Percentiles rank a stretch among this genome's conserved stretches.
These are phyloP conservation scores for Clupea harengus DNA, from an alignment of 2,113 vertebrate species.

Conservation along the genomic window DNA sequence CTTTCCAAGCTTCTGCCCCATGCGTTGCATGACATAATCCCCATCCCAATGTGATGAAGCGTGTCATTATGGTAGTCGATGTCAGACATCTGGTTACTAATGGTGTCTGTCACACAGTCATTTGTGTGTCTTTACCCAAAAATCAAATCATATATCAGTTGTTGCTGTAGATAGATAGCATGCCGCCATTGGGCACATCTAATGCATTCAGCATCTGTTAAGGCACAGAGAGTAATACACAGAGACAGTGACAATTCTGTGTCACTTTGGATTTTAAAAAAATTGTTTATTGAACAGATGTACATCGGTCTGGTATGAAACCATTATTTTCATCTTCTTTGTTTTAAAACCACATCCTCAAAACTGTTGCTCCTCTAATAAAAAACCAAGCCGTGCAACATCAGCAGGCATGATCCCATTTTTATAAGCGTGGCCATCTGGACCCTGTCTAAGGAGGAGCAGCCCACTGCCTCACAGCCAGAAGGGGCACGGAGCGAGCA, in stretches of 20 bases:
- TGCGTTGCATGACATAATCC: neutral
- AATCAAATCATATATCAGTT: neutral
- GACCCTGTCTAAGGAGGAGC: neutral
- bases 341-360: slow-evolving; percentile 6
- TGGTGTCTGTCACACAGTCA: neutral
- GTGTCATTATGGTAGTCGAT: neutral
- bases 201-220: neutral
- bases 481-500: neutral
- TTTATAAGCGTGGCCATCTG: slow-evolving; percentile 10
- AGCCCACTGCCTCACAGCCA: neutral
- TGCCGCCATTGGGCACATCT: too few relatives aligned
- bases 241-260: neutral
- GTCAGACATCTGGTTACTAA: neutral
- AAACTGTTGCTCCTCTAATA: neutral
- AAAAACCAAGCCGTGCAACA: neutral
- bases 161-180: too few relatives aligned
- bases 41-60: neutral
- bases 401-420: neutral
- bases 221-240: neutral
- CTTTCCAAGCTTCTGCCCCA: neutral
- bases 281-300: neutral
- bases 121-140: neutral
- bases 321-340: neutral
- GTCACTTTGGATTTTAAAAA: neutral
- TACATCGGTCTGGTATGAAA: neutral